Evolutionary conservation across 2,113 vertebrate genomes (phyloP).

Genomic region (Ibidorhyncha struthersii): DNA sequence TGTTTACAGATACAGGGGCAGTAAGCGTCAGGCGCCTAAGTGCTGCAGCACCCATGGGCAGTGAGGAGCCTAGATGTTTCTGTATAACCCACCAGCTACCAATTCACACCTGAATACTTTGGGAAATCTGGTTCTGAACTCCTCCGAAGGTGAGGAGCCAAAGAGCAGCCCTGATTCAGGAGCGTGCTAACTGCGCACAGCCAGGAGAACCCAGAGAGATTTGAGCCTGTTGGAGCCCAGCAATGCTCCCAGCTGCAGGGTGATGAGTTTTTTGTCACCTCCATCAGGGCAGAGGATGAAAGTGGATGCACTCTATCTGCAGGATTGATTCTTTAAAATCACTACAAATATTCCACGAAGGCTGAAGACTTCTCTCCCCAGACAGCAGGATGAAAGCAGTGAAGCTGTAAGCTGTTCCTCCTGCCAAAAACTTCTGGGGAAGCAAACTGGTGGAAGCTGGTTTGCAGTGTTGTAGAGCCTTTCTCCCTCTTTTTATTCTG

Average conservation of each 20-base stretch:
- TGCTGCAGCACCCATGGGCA: not conserved
- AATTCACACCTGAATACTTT: not conserved
- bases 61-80: not conserved
- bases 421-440: not conserved
- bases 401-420: not conserved
- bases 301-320: not conserved
- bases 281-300: not conserved
- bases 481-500: not conserved
- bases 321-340: not conserved
- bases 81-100: not conserved
- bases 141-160: not conserved
- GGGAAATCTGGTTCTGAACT: not conserved
- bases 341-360: not conserved
- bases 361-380: not conserved
- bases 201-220: not conserved
- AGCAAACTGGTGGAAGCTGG: not conserved
- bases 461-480: not conserved
- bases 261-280: not conserved
- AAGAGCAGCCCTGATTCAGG: not conserved
- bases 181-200: not conserved
- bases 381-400: not conserved
- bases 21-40: not conserved
- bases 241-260: not conserved
- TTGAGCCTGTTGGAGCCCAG: not conserved
- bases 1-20: not conserved